Evolutionary conservation across 1,140 invertebrate genomes (phyloP).

Genomic region (Drosophila malerkotliana): DNA sequence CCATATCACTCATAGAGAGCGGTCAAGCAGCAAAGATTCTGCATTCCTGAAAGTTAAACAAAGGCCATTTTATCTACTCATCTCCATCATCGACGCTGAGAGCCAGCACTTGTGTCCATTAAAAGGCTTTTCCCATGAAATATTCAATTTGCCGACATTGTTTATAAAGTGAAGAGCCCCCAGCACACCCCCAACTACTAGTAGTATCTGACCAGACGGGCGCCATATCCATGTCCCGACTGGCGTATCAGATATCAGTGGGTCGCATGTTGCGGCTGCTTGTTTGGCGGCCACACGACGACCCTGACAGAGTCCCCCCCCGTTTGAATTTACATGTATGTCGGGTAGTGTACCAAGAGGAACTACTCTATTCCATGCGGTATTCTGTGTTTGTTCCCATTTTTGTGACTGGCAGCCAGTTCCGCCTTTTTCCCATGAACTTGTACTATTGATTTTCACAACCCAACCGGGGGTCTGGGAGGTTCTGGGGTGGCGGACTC

Average conservation of each 20-base stretch:
- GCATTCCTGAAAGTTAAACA: constrained; percentile 39
- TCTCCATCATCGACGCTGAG: constrained; percentile 2
- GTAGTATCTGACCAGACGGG: constrained; percentile 41
- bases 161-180: constrained; percentile 50
- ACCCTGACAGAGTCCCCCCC: constrained; percentile 33
- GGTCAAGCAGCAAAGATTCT: constrained; percentile 17
- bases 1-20: neutral
- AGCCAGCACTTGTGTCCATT: constrained; percentile 35
- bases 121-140: constrained; percentile 54
- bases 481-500: neutral
- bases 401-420: constrained; percentile 18
- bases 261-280: constrained; percentile 47
- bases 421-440: constrained; percentile 72
- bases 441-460: constrained; percentile 76
- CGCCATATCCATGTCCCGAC: constrained; percentile 28
- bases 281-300: constrained; percentile 35
- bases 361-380: constrained; percentile 14
- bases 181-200: neutral
- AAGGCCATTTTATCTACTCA: constrained; percentile 35
- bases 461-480: neutral
- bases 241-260: constrained; percentile 46
- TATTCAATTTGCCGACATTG: constrained; percentile 51
- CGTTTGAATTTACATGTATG: constrained; percentile 1
- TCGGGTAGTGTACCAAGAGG: constrained; percentile 27
- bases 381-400: constrained; percentile 16